A percentile compares a stretch with the other conserved stretches of the same genome.
These are phyloP conservation scores for Thomomys bottae DNA, from an alignment of 2,113 vertebrate species.

Conservation along the genomic window DNA sequence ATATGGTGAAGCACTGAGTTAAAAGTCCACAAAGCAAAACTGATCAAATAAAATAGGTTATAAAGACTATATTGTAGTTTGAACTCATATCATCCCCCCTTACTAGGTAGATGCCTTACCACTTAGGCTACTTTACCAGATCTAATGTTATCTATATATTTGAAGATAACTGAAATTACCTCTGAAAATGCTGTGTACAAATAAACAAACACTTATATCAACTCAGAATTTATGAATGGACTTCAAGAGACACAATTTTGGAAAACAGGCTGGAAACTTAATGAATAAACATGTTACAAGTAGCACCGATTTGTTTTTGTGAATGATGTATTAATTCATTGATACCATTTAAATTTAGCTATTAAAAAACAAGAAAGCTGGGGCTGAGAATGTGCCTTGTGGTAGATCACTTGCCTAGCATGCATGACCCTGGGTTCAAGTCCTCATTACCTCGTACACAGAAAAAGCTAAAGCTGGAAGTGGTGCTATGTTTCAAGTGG, in stretches of 20 bases:
- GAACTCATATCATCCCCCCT: no score
- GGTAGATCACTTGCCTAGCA: no score
- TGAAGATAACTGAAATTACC: neutral
- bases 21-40: no score
- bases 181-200: neutral
- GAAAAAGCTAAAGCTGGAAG: no score
- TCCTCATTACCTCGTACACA: no score
- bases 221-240: neutral
- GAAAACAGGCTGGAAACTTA: neutral
- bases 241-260: neutral
- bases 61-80: no score
- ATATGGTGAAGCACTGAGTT: no score
- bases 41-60: no score
- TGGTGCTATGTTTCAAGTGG: no score
- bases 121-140: no score
- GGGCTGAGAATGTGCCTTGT: neutral
- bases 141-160: neutral
- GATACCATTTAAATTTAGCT: neutral
- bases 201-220: neutral
- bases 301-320: neutral
- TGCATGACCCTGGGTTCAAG: no score
- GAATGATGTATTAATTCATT: neutral
- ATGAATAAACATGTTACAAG: slow-evolving; percentile 1
- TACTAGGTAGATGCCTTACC: no score
- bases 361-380: neutral